A percentile compares a stretch with the other conserved stretches of the same genome.
These are phyloP conservation scores for Prunella himalayana DNA, from an alignment of 2,113 vertebrate species.

Conservation along the genomic window DNA sequence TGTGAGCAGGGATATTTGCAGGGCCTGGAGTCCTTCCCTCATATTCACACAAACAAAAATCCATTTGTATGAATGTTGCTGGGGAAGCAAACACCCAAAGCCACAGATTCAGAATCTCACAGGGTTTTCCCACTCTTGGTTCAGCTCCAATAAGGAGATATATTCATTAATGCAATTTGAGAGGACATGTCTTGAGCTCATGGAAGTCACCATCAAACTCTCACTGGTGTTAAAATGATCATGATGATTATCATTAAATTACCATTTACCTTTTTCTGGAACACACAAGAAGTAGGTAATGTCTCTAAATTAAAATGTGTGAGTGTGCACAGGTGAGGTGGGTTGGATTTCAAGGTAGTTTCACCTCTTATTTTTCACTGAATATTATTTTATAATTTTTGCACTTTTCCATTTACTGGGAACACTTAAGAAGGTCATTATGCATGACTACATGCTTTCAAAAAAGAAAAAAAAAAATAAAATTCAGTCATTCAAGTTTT, in stretches of 20 bases:
- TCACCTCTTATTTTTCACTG: background rate
- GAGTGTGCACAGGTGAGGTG: background rate
- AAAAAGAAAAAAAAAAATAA: background rate
- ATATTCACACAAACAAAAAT: background rate
- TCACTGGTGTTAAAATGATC: background rate
- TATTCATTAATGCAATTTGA: background rate
- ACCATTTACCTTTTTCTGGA: background rate
- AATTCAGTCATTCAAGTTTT: background rate
- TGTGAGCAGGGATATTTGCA: background rate
- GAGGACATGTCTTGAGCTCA: background rate
- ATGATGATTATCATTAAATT: background rate
- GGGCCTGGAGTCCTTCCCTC: background rate
- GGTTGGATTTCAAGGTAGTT: background rate
- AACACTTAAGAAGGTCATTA: background rate
- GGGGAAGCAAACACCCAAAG: background rate
- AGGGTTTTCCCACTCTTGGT: background rate
- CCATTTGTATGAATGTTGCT: background rate
- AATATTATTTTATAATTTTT: background rate
- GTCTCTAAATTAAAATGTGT: background rate
- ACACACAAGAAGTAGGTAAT: too few species aligned
- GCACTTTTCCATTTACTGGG: background rate
- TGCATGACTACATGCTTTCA: rapidly evolving
- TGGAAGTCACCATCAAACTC: background rate
- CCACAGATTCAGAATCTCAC: background rate
- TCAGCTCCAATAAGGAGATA: background rate